Evolutionary conservation across 1,140 invertebrate species (phyloP), one percentile per base, ranked within the genome.

Genomic region (Notospermus geniculatus): DNA sequence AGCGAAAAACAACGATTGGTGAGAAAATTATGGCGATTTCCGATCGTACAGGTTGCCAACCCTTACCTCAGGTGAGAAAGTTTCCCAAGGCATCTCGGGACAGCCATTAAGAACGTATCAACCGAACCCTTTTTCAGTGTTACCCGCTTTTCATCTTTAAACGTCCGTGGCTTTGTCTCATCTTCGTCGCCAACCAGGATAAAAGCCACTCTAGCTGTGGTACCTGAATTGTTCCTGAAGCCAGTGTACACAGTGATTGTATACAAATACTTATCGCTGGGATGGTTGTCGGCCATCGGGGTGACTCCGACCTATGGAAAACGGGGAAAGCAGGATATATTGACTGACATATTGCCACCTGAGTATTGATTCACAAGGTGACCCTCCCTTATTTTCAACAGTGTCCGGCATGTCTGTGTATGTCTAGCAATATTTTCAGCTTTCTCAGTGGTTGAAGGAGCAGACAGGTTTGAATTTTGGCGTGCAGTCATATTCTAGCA

Each of bases 241-340:
- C 77, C 77, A 13, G 76, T 78, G 41, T 67, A 73, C 2, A 78
- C 71, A 17, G 70, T 74, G 13, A 79, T 41, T 60, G 71, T 56
- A 50, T 79, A 78, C 39, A 68, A 72, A 57, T 74, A 77, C 22
- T 52, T 53, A 59, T 74, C 69, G 19, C 54, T 53, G 4, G 62
- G 53, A n/a, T 68, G 57, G 46, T 74, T 77, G 55, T 77, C 74
- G n/a, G 60, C 60, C 28, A 79, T 59, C 9, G 74, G 71, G n/a
- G 59, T 64, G 0, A 73, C 64, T 9, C 67, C 70, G 67, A 71
- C 72, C 73, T 76, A 36, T 15, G 15, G 32, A 7, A 7, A 36
- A 15, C 4, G 15, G 5, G 15, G 32, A 36, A 36, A 36, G n/a
- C n/a, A 36, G 32, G 32, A 36, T 15, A 36, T 36, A 36, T n/a